phyloP scores from a whole-genome alignment of 2,797 vertebrate species.

The Artibeus jamaicensis region DNA sequence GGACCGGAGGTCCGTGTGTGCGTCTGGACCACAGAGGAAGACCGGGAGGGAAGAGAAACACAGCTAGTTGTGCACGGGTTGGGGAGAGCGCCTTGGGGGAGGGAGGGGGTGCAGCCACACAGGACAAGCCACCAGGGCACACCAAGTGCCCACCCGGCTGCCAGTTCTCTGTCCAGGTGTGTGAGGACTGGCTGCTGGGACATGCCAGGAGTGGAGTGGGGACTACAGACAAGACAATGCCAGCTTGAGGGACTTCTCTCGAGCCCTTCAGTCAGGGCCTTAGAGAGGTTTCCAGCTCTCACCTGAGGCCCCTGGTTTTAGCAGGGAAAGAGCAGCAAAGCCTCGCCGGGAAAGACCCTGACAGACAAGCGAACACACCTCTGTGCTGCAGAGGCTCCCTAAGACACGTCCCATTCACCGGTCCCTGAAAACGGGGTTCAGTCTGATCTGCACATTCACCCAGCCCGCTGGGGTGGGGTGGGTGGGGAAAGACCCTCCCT shows the following conservation, averaged over 20 bases:
- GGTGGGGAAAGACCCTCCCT: background rate
- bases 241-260: background rate
- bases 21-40: slow-evolving; percentile 73
- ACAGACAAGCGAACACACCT: background rate
- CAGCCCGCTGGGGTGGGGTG: too few relatives aligned
- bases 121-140: background rate
- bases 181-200: background rate
- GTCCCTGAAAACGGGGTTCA: background rate
- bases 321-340: background rate
- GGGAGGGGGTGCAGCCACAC: background rate
- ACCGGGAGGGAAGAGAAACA: slow-evolving; percentile 44
- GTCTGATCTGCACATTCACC: background rate
- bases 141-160: background rate
- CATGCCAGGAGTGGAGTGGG: background rate
- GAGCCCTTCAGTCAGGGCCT: background rate
- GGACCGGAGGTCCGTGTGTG: slow-evolving; percentile 79
- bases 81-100: accelerated
- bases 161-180: accelerated
- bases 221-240: background rate
- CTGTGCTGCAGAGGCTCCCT: background rate
- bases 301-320: background rate
- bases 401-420: background rate
- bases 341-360: background rate
- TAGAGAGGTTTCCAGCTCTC: background rate
- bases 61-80: background rate